phyloP scores from a whole-genome alignment of 2,797 vertebrate genomes.

The Channallabes apus region DNA sequence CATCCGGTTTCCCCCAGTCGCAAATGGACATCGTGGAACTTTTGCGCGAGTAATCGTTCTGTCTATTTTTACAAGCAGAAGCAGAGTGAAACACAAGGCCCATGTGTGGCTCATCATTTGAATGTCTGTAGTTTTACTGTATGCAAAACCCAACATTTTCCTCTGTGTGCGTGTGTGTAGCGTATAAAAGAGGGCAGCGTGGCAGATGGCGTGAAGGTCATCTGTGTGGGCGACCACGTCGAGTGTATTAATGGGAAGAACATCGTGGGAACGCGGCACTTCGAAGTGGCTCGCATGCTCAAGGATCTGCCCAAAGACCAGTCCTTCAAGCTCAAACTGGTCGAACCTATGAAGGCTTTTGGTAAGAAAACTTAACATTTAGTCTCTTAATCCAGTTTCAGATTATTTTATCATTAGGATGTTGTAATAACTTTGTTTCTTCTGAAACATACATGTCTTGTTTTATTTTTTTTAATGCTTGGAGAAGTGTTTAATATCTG shows the following conservation, averaged over 20 bases:
- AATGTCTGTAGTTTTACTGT: background rate
- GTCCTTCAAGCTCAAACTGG: slow-evolving; percentile 83
- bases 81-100: background rate
- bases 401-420: no score
- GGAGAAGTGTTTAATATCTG: no score
- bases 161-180: slow-evolving; percentile 63
- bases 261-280: slow-evolving; percentile 84
- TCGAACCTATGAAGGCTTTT: slow-evolving; percentile 94
- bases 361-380: slow-evolving; percentile 68
- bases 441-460: no score
- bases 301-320: slow-evolving; percentile 85
- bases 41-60: background rate
- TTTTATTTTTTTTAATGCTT: no score
- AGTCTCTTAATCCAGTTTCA: no score
- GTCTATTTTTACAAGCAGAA: background rate
- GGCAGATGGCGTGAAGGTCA: slow-evolving; percentile 82
- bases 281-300: slow-evolving; percentile 92
- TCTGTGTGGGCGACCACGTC: slow-evolving; percentile 92
- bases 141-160: background rate
- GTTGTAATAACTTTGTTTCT: no score
- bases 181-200: slow-evolving; percentile 90
- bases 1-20: no score
- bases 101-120: background rate
- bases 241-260: slow-evolving; percentile 88
- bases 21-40: no score